Conservation (phyloP, 2,797 vertebrate genomes). For the Cheirogaleus major region DNA sequence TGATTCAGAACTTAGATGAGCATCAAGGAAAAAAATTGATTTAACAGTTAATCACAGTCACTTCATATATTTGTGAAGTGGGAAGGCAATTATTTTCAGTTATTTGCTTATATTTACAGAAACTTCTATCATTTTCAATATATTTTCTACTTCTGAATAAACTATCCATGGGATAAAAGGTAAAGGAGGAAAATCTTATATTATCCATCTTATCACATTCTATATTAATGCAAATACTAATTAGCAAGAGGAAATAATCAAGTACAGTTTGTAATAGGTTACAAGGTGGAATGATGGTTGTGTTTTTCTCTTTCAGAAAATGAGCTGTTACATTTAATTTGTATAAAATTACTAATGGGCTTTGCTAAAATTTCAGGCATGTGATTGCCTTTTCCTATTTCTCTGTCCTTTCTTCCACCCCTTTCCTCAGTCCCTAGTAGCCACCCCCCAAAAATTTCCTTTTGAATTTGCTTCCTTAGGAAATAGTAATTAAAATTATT, state of each 20-base stretch:
- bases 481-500: constrained; percentile 29
- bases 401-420: not conserved
- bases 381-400: not conserved
- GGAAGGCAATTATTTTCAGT: not conserved
- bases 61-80: not conserved
- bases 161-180: not conserved
- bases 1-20: not conserved
- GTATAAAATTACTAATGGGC: not conserved
- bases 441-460: not conserved
- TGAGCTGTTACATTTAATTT: not conserved
- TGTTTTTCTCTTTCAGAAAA: constrained; percentile 22
- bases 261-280: not conserved
- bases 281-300: not conserved
- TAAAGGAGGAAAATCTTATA: not conserved
- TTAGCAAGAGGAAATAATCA: not conserved
- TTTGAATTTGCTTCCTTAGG: not conserved
- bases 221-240: not conserved
- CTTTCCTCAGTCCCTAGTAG: not conserved
- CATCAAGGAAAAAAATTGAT: not conserved
- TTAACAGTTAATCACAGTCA: not conserved
- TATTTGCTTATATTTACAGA: not conserved
- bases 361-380: not conserved
- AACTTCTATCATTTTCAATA: not conserved
- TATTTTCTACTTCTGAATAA: not conserved
- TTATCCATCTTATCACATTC: constrained; percentile 5